Evolutionary conservation across 2,113 vertebrate species (phyloP), one percentile per base, ranked within the genome.

Genomic region (Mus pahari): DNA sequence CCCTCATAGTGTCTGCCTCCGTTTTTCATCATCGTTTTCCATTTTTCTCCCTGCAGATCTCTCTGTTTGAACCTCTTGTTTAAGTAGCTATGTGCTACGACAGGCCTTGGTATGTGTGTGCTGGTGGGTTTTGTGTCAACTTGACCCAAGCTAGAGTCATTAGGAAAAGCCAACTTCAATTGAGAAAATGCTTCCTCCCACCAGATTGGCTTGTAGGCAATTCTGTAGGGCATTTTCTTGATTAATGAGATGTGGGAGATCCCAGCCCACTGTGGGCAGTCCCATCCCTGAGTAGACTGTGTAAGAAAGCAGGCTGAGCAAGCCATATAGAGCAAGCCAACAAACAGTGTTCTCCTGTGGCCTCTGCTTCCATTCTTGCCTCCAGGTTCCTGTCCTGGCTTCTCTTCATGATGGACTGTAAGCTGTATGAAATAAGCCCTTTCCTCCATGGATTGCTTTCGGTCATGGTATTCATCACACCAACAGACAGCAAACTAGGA

Each of bases 81-180:
- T 95, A 50, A n/a, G 71, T 92, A 81, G 26, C 74, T 33, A 11
- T 96, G 92, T 94, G 74, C 42, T 84, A 58, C 31, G 66, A 60
- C 62, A 94, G 70, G 79, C 82, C 45, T 62, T 33, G 26, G 1
- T 7, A 36, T 86, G 45, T 90, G 53, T 45, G 31, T 62, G 17
- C 58, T 31, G 16, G 58, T 31, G 45, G 26, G n/a, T 84, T 28
- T 45, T 64, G 17, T 31, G 24, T 84, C 58, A 64, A 31, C 8
- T 64, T 64, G 73, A 64, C 26, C 39, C 39, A 64, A 19, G 58
- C 81, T 31, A 83, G 58, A 62, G 58, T 28, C n/a, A 45, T 83
- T n/a, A 9, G 81, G 81, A 84, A 64, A 26, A 45, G 39, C 10
- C 24, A 45, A 42, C 55, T 14, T 62, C 81, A 83, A 17, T 17